These are phyloP conservation scores for Apostichopus californicus DNA, from an alignment of 35 echinoderm and acorn worm genomes.

Conservation along the genomic window DNA sequence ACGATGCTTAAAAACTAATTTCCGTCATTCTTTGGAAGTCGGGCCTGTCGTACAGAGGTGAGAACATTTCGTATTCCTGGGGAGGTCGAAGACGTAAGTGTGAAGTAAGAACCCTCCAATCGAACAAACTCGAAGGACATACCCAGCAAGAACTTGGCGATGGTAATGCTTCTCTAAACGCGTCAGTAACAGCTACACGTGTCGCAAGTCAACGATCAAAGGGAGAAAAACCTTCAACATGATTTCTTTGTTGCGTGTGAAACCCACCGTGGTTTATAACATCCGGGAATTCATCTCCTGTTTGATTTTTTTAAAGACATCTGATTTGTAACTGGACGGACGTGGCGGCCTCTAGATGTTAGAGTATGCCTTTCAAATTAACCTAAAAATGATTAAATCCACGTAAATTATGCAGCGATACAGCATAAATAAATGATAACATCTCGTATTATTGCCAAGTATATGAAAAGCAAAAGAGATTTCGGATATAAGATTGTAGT, in stretches of 20 bases:
- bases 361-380: too few relatives aligned
- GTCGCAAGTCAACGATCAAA: constrained; percentile 22
- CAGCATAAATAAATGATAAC: not conserved
- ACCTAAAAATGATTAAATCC: too few relatives aligned
- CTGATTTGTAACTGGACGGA: not conserved
- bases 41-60: constrained; percentile 35
- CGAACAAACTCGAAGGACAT: constrained; percentile 33
- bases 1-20: constrained; percentile 63
- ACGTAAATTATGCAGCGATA: too few relatives aligned
- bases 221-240: not conserved
- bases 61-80: constrained; percentile 42
- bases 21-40: constrained; percentile 52
- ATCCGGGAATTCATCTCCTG: constrained; percentile 39
- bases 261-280: constrained; percentile 33
- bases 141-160: constrained; percentile 1
- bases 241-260: constrained; percentile 54
- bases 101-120: constrained; percentile 36
- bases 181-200: constrained; percentile 25
- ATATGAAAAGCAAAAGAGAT: not conserved
- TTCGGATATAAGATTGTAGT: not conserved
- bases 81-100: constrained; percentile 28
- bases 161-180: not conserved
- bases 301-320: not conserved
- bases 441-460: not conserved
- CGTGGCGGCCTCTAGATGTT: not conserved